Evolutionary conservation across 2,113 vertebrate genomes (phyloP).

Genomic region (Mobula birostris): DNA sequence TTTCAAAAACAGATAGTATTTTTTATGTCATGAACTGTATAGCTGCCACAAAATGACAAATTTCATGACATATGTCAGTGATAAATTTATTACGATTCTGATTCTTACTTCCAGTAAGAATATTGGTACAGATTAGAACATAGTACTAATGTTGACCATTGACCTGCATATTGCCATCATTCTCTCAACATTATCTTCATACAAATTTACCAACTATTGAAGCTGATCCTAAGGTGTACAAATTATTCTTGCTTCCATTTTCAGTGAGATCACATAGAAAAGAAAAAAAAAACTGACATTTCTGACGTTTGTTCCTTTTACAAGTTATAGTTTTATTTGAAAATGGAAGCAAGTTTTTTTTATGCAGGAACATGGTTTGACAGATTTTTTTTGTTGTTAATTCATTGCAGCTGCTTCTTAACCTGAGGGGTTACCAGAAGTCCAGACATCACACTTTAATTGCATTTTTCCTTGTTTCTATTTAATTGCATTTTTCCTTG

Average conservation of each 20-base stretch:
- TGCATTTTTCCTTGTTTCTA: constrained; percentile 12
- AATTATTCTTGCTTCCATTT: neutral
- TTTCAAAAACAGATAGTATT: too few species aligned
- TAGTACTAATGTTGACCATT: neutral
- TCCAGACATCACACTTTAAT: constrained; percentile 20
- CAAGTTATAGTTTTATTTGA: constrained; percentile 22
- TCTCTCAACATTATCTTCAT: neutral
- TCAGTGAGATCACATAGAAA: constrained; percentile 20
- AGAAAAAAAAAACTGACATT: neutral
- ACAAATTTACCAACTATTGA: neutral
- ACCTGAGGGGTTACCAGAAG: constrained; percentile 1
- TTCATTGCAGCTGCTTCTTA: constrained; percentile 21
- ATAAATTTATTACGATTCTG: too few species aligned
- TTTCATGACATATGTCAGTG: too few species aligned
- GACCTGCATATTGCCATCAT: neutral
- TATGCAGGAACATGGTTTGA: constrained; percentile 16
- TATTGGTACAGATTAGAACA: neutral
- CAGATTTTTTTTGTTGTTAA: neutral
- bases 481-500: constrained; percentile 14
- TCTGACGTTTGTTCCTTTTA: neutral
- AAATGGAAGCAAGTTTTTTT: constrained; percentile 10
- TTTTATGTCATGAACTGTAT: too few species aligned
- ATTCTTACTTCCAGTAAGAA: neutral
- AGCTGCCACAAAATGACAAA: too few species aligned
- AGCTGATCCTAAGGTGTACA: neutral